Base-by-base conservation (phyloP, 2,888 invertebrate species). In the Pyrrhia umbra region DNA sequence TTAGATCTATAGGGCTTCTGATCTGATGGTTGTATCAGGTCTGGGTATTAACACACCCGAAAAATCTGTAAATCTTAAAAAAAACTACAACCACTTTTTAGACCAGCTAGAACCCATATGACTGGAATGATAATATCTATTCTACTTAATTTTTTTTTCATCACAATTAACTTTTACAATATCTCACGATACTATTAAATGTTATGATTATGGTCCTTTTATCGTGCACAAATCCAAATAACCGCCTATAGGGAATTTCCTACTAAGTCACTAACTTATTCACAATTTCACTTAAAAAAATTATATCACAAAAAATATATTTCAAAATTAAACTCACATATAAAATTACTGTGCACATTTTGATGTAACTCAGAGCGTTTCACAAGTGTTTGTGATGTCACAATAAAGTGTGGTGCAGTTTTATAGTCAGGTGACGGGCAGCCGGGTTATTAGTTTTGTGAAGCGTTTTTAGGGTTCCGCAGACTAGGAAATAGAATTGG, bases 401-500 rank as follows among this genome's bases (percentile, higher is more conserved):
- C 86, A 90, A 89, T 83, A 78, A 75, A 79, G 40, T 71, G 70
- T 68, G 65, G 68, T 78, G 81, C 82, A 80, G 75, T 88, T 87
- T 89, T 93, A 94, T 94, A 94, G 79, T 77, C 34, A 78, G 87
- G 92, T 89, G 91, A 92, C 91, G 82, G 86, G 91, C 77, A 55
- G 49, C 56, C 79, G 56, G 68, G 76, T 64, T 80, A 75, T 73
- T 77, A 75, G 77, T 77, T 75, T 77, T 74, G 60, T 68, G 69
- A 69, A 79, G 81, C 50, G 50, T 16, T 55, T 70, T 82, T 82
- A 74, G 82, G 80, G 82, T 62, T 67, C 85, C 80, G 67, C 60
- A 3, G 8, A 9, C 13, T 23, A 6, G 8, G 18, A 25, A 6
- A 18, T 1, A 15, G 13, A 20, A 1, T 10, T 46, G 45, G 34